Base-by-base conservation (phyloP, 2,888 invertebrate genomes). In the Notodonta ziczac region DNA sequence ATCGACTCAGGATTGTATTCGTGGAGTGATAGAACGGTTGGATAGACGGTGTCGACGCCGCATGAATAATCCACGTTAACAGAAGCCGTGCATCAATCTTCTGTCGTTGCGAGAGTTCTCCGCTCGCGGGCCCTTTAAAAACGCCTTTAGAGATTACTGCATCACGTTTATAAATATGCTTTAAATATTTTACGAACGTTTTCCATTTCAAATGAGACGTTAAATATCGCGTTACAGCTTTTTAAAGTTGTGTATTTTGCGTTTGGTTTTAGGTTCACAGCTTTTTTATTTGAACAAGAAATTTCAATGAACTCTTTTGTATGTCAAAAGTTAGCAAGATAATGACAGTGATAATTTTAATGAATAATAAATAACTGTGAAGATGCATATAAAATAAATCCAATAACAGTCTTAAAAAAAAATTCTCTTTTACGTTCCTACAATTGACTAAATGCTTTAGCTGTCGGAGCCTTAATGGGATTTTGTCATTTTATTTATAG, bases 81-180 rank as follows among this genome's bases (percentile, higher is more conserved):
- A 61, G 52, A 59, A 61, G 48, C 61, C 69, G 64, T 58, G 69
- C 77, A 81, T 81, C 80, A 73, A 78, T 80, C 77, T 80, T 74
- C 59, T 63, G 63, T 63, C 66, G 63, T 61, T 57, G 61, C 61
- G 65, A 54, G 63, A 60, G 61, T 7, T 16, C 16, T 2, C 16
- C 14, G 39, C 35, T 39, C 54, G 54, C 39, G 54, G 39, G 63
- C 67, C 73, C 74, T 78, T 67, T 63, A 73, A 74, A 70, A 75
- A 67, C 56, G 62, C 66, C 60, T 63, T 65, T 62, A 56, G 59
- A 70, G 72, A 78, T 80, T 74, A 76, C 72, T 64, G 67, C 62
- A 57, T 59, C 61, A 58, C 55, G 32, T 60, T 57, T 58, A 51
- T 58, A 56, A 61, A 65, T 66, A 63, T 56, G 32, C 35, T 53